Conservation (phyloP, 2,797 vertebrate species). For the Mallotus villosus region DNA sequence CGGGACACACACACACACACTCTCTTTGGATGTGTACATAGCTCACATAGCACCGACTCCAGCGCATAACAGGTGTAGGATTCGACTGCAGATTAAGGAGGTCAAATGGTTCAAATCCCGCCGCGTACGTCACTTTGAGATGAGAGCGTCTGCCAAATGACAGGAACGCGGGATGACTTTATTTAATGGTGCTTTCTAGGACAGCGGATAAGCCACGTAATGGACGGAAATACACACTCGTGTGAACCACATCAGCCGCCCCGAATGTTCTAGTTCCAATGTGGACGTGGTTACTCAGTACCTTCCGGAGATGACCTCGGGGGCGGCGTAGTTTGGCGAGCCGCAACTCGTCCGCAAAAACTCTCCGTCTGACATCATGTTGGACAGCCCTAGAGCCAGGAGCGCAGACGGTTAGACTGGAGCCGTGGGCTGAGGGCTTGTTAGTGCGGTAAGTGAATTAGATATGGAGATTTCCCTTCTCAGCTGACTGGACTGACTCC, state of each 20-base stretch:
- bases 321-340: slow-evolving; percentile 98
- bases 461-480: background rate
- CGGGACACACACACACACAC: background rate
- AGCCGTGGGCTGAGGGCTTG: background rate
- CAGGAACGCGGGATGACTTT: too few species aligned
- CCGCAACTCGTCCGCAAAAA: slow-evolving; percentile 98
- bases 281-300: slow-evolving; percentile 52
- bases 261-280: too few species aligned
- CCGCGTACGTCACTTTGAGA: too few species aligned
- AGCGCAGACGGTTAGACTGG: background rate
- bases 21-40: background rate
- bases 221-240: too few species aligned
- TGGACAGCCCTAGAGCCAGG: slow-evolving; percentile 86
- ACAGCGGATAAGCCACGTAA: too few species aligned
- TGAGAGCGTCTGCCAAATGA: too few species aligned
- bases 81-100: too few species aligned
- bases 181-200: too few species aligned
- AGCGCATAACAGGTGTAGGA: too few species aligned
- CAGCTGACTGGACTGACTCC: background rate
- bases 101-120: too few species aligned
- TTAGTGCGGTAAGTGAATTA: background rate
- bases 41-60: too few species aligned
- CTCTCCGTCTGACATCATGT: slow-evolving; percentile 99
- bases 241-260: too few species aligned
- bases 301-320: slow-evolving; percentile 99